Percentiles rank a stretch among this genome's conserved stretches.
Evolutionary conservation across 2,797 vertebrate species (phyloP).

Genomic region (Acipenser transmontanus): DNA sequence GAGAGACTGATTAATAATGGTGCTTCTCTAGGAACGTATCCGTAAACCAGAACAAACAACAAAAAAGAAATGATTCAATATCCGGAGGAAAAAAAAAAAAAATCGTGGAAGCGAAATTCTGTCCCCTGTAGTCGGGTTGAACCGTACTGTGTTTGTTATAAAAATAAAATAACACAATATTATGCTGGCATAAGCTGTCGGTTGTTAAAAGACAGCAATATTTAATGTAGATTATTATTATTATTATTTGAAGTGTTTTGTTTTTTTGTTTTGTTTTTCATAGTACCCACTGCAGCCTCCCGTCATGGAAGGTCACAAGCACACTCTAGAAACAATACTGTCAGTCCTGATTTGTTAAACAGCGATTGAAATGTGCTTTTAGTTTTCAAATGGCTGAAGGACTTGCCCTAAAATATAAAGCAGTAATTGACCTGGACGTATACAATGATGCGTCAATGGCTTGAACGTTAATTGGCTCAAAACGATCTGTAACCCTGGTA

Average conservation of each 20-base stretch:
- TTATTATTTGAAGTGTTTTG: no score
- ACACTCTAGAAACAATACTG: no score
- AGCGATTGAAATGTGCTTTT: constrained; percentile 26
- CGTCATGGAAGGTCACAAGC: no score
- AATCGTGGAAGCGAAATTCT: constrained; percentile 39
- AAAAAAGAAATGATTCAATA: constrained; percentile 18
- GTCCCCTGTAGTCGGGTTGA: constrained; percentile 47
- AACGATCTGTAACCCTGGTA: no score
- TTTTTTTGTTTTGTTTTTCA: no score
- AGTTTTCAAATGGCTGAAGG: constrained; percentile 24
- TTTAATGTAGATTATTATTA: constrained; percentile 34
- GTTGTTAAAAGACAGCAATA: constrained; percentile 26
- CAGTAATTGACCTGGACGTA: no score
- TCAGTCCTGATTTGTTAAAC: no score
- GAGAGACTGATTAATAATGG: constrained; percentile 47
- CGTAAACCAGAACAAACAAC: constrained; percentile 29
- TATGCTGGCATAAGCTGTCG: constrained; percentile 36
- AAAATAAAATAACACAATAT: constrained; percentile 22
- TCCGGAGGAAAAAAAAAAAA: constrained; percentile 19
- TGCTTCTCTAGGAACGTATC: constrained; percentile 45
- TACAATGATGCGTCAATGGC: no score
- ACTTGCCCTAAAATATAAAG: neutral
- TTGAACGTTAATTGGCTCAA: no score
- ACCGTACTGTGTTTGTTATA: constrained; percentile 48
- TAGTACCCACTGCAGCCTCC: no score